phyloP scores from a whole-genome alignment of 1,140 invertebrate species.

The Sycobia sp. region DNA sequence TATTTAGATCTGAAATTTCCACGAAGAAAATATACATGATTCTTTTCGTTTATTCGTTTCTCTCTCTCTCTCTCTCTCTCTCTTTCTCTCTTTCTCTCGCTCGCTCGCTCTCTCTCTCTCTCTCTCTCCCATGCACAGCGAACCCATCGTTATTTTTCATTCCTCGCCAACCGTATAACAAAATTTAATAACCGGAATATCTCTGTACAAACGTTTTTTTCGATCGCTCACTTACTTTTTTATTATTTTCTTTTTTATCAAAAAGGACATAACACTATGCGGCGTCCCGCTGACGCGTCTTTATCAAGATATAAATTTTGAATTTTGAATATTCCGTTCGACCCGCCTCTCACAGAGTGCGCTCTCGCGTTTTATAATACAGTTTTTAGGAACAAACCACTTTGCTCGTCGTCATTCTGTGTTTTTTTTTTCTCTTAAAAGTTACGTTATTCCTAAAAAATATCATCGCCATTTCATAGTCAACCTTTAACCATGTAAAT shows the following conservation, averaged over 20 bases:
- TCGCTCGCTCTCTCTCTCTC: constrained; percentile 12
- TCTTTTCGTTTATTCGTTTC: constrained; percentile 43
- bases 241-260: constrained; percentile 49
- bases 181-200: constrained; percentile 63
- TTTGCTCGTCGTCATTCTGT: constrained; percentile 49
- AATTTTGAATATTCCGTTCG: constrained; percentile 55
- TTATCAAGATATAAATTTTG: constrained; percentile 57
- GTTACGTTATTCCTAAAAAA: constrained; percentile 50
- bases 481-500: constrained; percentile 54
- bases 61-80: constrained; percentile 38
- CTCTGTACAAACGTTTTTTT: constrained; percentile 60
- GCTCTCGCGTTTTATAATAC: constrained; percentile 49
- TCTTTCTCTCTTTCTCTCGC: constrained; percentile 31
- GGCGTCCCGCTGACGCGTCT: constrained; percentile 18
- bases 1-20: constrained; percentile 57
- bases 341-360: constrained; percentile 40
- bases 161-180: constrained; percentile 49
- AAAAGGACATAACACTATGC: constrained; percentile 54
- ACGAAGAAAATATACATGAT: constrained; percentile 63
- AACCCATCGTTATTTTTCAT: neutral
- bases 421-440: constrained; percentile 51
- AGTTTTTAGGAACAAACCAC: constrained; percentile 57
- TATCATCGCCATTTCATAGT: constrained; percentile 47
- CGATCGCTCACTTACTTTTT: constrained; percentile 35
- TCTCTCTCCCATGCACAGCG: neutral